Evolutionary conservation across 2,113 vertebrate species (phyloP), one percentile per base, ranked within the genome.

Genomic region (Lonchura striata): DNA sequence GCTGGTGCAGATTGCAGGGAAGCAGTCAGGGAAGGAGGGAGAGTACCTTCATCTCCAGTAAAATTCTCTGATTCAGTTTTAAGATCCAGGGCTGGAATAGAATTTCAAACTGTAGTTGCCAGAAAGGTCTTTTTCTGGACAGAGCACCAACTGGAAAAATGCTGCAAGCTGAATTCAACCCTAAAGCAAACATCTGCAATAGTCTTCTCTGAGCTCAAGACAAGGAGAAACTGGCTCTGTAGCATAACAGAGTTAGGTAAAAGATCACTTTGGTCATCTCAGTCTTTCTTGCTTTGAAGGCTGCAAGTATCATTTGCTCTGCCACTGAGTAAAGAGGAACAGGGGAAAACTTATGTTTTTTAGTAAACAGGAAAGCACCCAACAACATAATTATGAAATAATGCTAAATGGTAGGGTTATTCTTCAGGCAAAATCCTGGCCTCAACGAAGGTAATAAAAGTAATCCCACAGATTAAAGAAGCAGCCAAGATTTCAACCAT

Each of bases 111-210:
- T 35, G 30, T 33, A 63, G 30, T 74, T 97, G 82, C 82, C 82
- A 92, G 47, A 91, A 91, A 77, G 37, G 50, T 59, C 75, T 90
- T 93, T 94, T 97, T 54, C 86, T 81, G 86, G 88, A 80, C 80
- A 74, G 33, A 88, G 11, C 39, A 86, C 53, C 42, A 77, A 70
- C 17, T 83, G 79, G 79, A 93, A 93, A 93, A 94, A 66, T 56
- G 8, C 50, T 86, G 27, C 30, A 86, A 57, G 42, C 57, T 90
- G 47, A 88, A 90, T 49, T 86, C 59, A 80, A 4, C 31, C 63
- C 41, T 64, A 49, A 76, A 82, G 52, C 22, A 85, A 64, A 89
- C 37, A 35, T 71, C 70, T 92, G 79, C 27, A 61, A 54, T 39
- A 88, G 68, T 63, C 33, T 91, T 92, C 52, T 75, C 30, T 42